phyloP scores from a whole-genome alignment of 92 coral and sea anemone species.

The Paramuricea clavata region DNA sequence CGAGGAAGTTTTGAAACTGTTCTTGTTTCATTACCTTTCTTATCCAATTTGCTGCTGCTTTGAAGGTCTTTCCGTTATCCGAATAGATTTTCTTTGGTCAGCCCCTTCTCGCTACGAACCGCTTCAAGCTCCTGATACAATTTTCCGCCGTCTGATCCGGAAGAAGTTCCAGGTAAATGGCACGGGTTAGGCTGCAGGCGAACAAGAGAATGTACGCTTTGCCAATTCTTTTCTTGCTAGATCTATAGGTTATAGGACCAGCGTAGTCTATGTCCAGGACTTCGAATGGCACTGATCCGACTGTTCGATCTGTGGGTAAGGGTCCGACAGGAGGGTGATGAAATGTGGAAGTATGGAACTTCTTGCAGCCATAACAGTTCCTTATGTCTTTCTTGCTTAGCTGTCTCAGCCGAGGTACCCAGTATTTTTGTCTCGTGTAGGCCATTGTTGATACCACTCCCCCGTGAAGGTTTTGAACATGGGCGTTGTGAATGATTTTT shows the following conservation, averaged over 20 bases:
- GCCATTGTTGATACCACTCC: constrained; percentile 45
- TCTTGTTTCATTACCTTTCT: constrained; percentile 28
- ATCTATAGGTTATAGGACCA: background rate
- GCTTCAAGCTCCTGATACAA: constrained; percentile 13
- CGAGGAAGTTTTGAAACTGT: too few relatives aligned
- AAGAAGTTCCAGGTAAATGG: background rate
- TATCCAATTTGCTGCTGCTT: constrained; percentile 26
- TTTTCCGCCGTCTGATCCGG: background rate
- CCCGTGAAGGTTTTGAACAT: constrained; percentile 38
- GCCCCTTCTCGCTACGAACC: constrained; percentile 25
- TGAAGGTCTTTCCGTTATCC: constrained; percentile 28
- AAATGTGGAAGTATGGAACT: background rate
- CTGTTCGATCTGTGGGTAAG: constrained; percentile 13
- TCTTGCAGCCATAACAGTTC: constrained; percentile 25
- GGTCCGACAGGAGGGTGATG: constrained; percentile 5
- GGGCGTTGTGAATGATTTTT: constrained; percentile 30
- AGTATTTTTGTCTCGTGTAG: background rate
- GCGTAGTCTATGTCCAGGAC: constrained; percentile 2
- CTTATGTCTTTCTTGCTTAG: background rate
- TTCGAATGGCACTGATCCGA: constrained; percentile 11
- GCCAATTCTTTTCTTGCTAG: background rate
- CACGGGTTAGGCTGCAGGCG: background rate
- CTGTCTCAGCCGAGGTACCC: constrained; percentile 41
- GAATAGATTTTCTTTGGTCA: constrained; percentile 47
- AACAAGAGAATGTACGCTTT: background rate